These are phyloP conservation scores for Penaeus chinensis DNA, from an alignment of 1,140 invertebrate species.

Conservation along the genomic window DNA sequence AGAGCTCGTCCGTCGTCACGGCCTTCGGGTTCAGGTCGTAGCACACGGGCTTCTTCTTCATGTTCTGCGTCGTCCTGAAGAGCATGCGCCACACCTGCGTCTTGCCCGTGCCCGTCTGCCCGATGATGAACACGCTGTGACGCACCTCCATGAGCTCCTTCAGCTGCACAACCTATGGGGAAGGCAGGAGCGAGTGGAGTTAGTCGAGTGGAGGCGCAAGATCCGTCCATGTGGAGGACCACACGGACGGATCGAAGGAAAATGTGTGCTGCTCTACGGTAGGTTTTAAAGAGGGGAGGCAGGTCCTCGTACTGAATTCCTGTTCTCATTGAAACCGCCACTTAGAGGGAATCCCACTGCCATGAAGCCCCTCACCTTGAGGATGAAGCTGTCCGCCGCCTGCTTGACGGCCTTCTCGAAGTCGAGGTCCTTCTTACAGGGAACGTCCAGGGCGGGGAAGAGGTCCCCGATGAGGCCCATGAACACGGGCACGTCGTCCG, in stretches of 20 bases:
- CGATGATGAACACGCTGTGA: slow-evolving; percentile 96
- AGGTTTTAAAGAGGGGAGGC: too few species aligned
- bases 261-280: too few species aligned
- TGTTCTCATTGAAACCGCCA: too few species aligned
- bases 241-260: too few species aligned
- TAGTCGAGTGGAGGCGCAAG: too few species aligned
- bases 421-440: slow-evolving; percentile 90
- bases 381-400: slow-evolving; percentile 93
- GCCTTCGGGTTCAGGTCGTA: slow-evolving; percentile 90
- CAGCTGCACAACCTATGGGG: slow-evolving; percentile 85
- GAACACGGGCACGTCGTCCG: slow-evolving; percentile 95
- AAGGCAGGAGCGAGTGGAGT: not conserved
- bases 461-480: slow-evolving; percentile 97
- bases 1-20: slow-evolving; percentile 97
- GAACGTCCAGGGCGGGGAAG: slow-evolving; percentile 94
- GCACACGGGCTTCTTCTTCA: slow-evolving; percentile 88
- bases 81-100: slow-evolving; percentile 96
- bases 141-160: slow-evolving; percentile 94
- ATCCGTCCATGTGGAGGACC: too few species aligned
- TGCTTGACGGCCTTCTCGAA: slow-evolving; percentile 95
- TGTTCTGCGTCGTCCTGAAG: slow-evolving; percentile 89
- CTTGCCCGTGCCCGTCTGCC: slow-evolving; percentile 94
- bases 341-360: too few species aligned
- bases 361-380: slow-evolving; percentile 76
- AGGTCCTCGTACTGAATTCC: too few species aligned